Conservation (phyloP, 2,113 vertebrate species). For the Dromiciops gliroides region DNA sequence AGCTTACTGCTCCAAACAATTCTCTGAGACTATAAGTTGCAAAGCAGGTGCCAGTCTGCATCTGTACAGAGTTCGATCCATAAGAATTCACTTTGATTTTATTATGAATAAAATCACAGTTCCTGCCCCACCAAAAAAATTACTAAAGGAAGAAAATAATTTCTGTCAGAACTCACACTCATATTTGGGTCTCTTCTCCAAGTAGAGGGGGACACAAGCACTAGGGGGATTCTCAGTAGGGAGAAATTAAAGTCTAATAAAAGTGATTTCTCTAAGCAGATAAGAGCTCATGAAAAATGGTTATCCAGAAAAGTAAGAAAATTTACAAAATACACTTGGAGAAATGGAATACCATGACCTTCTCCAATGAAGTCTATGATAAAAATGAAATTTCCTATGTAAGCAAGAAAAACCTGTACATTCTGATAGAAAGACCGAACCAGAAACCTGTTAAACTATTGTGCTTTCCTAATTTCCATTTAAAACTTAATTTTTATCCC, state of each 20-base stretch:
- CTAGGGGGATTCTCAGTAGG: neutral
- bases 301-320: neutral
- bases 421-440: neutral
- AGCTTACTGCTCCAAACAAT: neutral
- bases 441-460: no score
- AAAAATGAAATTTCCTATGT: neutral
- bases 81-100: neutral
- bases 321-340: neutral
- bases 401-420: neutral
- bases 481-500: no score
- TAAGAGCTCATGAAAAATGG: neutral
- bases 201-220: no score
- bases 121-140: neutral
- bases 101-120: neutral
- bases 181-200: neutral
- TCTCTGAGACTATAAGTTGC: neutral
- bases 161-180: neutral
- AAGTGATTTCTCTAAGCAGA: neutral
- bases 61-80: neutral
- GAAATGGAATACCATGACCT: neutral
- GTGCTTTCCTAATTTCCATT: no score
- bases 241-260: neutral
- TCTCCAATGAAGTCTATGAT: neutral
- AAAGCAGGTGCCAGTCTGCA: neutral
- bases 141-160: neutral